Evolutionary conservation across 2,888 invertebrate species (phyloP), one percentile per base, ranked within the genome.

Genomic region (Altica lythri): DNA sequence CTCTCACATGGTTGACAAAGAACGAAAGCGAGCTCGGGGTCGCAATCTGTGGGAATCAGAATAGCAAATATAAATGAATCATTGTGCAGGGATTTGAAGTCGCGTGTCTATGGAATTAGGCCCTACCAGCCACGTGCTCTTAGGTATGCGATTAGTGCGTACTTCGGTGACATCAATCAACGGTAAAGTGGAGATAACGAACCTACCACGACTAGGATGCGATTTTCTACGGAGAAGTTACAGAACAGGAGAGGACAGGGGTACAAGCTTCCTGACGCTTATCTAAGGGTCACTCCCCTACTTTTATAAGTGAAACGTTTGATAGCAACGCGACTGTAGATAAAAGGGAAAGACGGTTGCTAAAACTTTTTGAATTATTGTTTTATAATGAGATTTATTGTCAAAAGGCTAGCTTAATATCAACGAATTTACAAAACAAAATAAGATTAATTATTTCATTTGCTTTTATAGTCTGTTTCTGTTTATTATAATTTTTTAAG

Each of bases 61-160:
- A 63, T 55, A 64, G 65, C 67, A 67, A 68, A 67, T 68, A 68
- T 64, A 69, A 74, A 73, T 73, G 72, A 73, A 72, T 72, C 73
- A 74, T 72, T 72, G 72, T 68, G 68, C 63, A 61, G 70, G 72
- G 73, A 73, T 72, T 73, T 71, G 49, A 57, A 58, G 72, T 60
- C 72, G 69, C 73, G 73, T 72, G 74, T 59, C 72, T 40, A 50
- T 61, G 66, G 72, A 71, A 71, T 70, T 66, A 68, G 68, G 65
- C 62, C 65, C 63, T 59, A 61, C 58, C 63, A 61, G 73, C 59
- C 73, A 72, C 73, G 74, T 73, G 74, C 67, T 57, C 55, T 54
- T 72, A 74, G 74, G 74, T 74, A 73, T 66, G 67, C 72, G 74
- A 74, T 73, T 72, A 74, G 70, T 65, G 67, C 65, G 61, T 63